Evolutionary conservation across 2,113 vertebrate genomes (phyloP), one percentile per base, ranked within the genome.

Genomic region (Mobula birostris): DNA sequence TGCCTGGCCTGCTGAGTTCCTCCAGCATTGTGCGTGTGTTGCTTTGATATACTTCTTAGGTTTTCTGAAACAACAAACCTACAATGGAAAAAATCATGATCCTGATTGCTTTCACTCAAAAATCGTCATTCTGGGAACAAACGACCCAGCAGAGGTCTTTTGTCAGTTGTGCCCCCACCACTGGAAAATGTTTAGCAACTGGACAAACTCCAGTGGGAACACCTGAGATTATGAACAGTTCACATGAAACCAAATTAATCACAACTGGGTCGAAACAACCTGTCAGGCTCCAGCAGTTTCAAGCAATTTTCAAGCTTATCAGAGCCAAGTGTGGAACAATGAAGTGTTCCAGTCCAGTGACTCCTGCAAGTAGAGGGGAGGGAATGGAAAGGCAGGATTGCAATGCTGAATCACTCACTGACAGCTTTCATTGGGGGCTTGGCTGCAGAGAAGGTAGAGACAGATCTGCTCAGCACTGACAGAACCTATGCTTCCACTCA

Each of bases 191-290:
- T 80, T 94, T 36, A 94, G 83, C 68, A 94, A 94, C 87, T 72
- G 87, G 85, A 24, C 56, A 32, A 80, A 90, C 61, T 70, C 74
- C 36, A 70, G 24, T 7, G 94, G 93, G 76, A 70, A 74, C 32
- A 80, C n/a, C 7, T 56, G 74, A 94, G 61, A 90, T 93, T 77
- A 94, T 32, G 7, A 77, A 78, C 87, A 74, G 92, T 76, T 94
- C 56, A 94, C 63, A 82, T 85, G 70, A 76, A 87, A 87, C 56
- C 19, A 72, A 94, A 36, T 40, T 82, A 94, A 76, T 48, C 92
- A 94, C 66, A 48, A 48, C 80, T 66, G n/a, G 92, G 32, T 87
- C 87, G 63, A 94, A 94, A 93, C 91, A 87, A 94, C 72, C 68
- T 66, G 83, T 58, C 29, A 27, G 93, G 74, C 40, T 79, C 83